Base-by-base conservation (phyloP, 2,888 invertebrate species). In the Pseudococcus longispinus region DNA sequence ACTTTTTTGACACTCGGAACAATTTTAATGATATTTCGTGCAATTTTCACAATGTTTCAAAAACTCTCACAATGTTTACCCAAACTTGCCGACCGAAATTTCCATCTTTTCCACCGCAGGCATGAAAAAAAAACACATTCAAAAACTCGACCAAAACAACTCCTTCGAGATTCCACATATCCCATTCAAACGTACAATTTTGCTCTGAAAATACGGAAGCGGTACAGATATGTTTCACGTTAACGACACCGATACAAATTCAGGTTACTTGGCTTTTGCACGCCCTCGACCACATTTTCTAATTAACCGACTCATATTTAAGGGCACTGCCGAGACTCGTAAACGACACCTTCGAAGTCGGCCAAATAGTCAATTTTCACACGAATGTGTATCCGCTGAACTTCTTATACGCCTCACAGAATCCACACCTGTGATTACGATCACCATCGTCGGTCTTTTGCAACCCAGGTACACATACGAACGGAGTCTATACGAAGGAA, bases 281-380 rank as follows among this genome's bases (percentile, higher is more conserved):
- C 29, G 29, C 70, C 70, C 29, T 70, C 29, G 29, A 70, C 29
- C 29, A 32, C 70, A 29, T 29, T 70, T 70, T 70, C 70, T 29
- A 70, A 70, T 70, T 70, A 70, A 26, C 70, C 70, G 70, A 29
- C 26, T 29, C 70, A 70, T 70, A 70, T 70, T 18, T 70, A 70
- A 70, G 70, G 8, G 18, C 70, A 29, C 70, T 26, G 3, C 32
- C 29, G 70, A 70, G 70, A 70, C 70, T 32, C 70, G 29, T 70
- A 70, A 70, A 70, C 15, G 29, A 8, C 29, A 15, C 18, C 11
- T 46, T 5, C 46, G 37, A 60, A 60, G 60, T 23, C 20, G 60
- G 20, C 20, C n/a, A 20, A 60, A 60, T 23, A 23, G 23, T 23
- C 23, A 23, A 23, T 26, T 65, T 65, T 8, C 65, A 26, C 65